Evolutionary conservation across 2,888 invertebrate species (phyloP).

Genomic region (Pterobdella sp.): DNA sequence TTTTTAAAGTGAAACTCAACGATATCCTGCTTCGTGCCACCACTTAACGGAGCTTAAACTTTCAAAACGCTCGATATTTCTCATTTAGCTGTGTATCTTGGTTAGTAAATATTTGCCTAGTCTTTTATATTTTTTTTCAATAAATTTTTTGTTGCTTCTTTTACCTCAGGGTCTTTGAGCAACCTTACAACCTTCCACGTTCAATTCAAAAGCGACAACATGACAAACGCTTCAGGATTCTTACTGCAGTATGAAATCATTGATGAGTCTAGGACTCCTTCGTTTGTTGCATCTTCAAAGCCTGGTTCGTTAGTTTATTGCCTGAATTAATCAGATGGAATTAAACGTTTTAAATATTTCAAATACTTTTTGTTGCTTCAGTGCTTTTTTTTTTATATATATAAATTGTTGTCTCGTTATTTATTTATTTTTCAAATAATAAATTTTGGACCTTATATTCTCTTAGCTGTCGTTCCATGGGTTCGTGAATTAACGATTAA

Average conservation of each 20-base stretch:
- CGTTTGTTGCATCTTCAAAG: background rate
- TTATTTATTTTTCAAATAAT: background rate
- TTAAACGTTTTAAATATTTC: background rate
- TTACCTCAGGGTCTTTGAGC: slow-evolving; percentile 32
- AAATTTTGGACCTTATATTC: background rate
- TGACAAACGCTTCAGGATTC: slow-evolving; percentile 34
- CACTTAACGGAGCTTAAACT: too few species aligned
- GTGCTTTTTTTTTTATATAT: background rate
- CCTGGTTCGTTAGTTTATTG: background rate
- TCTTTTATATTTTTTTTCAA: too few species aligned
- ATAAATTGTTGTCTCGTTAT: background rate
- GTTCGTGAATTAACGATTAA: too few species aligned
- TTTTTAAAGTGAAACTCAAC: too few species aligned
- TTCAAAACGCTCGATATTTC: too few species aligned
- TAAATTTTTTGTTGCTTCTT: background rate
- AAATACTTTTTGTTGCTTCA: background rate
- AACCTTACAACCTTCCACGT: slow-evolving; percentile 33
- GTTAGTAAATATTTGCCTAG: too few species aligned
- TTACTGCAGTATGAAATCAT: slow-evolving; percentile 34
- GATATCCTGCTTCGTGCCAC: too few species aligned
- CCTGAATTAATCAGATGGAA: background rate
- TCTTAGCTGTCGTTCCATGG: background rate
- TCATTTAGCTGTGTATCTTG: too few species aligned
- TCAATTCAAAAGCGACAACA: slow-evolving; percentile 35
- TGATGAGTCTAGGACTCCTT: background rate